Evolutionary conservation across 2,888 invertebrate genomes (phyloP).

Genomic region (Amphipyra tragopoginis): DNA sequence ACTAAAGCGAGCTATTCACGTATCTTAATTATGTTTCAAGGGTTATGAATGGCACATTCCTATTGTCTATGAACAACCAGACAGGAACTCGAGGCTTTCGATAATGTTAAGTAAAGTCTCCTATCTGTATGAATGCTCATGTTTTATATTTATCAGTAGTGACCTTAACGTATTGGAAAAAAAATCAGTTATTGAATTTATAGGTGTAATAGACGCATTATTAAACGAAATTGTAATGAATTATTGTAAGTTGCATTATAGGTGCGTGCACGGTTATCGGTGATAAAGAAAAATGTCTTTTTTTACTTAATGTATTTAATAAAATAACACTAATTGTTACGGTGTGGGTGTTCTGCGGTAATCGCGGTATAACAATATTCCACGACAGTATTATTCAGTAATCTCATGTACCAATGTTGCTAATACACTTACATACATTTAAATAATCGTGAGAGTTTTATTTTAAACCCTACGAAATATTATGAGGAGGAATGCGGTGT

Average conservation of each 20-base stretch:
- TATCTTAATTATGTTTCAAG: slow-evolving; percentile 36
- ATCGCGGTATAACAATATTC: slow-evolving; percentile 78
- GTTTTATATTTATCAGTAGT: slow-evolving; percentile 87
- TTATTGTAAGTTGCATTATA: slow-evolving; percentile 75
- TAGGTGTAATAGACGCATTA: slow-evolving; percentile 84
- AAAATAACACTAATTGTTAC: slow-evolving; percentile 78
- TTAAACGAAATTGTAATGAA: slow-evolving; percentile 74
- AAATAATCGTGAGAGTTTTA: slow-evolving; percentile 74
- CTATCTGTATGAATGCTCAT: slow-evolving; percentile 88
- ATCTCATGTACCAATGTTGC: slow-evolving; percentile 90
- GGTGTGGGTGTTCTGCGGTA: slow-evolving; percentile 72
- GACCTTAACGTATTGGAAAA: slow-evolving; percentile 71
- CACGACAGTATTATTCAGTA: slow-evolving; percentile 89
- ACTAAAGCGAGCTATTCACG: slow-evolving; percentile 38
- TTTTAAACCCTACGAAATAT: slow-evolving; percentile 35
- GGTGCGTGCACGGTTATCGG: slow-evolving; percentile 82
- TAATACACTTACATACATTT: slow-evolving; percentile 90
- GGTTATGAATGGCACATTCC: slow-evolving; percentile 37
- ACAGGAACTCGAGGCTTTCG: slow-evolving; percentile 35
- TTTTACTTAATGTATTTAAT: slow-evolving; percentile 80
- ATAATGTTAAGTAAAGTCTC: slow-evolving; percentile 74
- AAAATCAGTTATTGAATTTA: slow-evolving; percentile 86
- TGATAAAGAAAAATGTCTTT: slow-evolving; percentile 71
- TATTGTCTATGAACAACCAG: slow-evolving; percentile 36
- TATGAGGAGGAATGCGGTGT: no score